phyloP scores from a whole-genome alignment of 1,140 invertebrate genomes.

The Dendrolimus kikuchii region DNA sequence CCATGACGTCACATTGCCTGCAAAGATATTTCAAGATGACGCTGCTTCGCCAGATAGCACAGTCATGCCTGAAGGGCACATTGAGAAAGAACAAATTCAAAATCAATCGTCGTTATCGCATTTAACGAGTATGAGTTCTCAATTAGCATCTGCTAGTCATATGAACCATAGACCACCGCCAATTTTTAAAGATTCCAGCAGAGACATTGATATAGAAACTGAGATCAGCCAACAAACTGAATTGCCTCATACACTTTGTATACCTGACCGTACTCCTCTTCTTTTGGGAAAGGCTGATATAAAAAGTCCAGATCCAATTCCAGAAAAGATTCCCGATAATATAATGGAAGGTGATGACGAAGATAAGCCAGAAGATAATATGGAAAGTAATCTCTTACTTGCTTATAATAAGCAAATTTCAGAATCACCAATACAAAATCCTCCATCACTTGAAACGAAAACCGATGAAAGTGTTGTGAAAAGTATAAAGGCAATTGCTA shows the following conservation, averaged over 20 bases:
- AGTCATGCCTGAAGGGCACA: conserved; percentile 61
- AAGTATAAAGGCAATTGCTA: conserved; percentile 65
- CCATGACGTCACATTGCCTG: conserved; percentile 72
- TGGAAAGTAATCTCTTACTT: conserved; percentile 42
- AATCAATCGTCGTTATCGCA: conserved; percentile 24
- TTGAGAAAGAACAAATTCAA: conserved; percentile 36
- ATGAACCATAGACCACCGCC: conserved; percentile 33
- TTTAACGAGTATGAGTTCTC: conserved; percentile 33
- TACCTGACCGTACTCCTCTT: conserved; percentile 51
- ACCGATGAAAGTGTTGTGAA: conserved; percentile 54
- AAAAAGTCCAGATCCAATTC: conserved; percentile 67
- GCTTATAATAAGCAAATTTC: conserved; percentile 43
- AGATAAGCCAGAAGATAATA: conserved; percentile 59
- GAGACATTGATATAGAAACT: conserved; percentile 66
- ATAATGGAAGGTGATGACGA: conserved; percentile 72
- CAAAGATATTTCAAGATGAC: conserved; percentile 77
- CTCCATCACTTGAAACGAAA: conserved; percentile 29
- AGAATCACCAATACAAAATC: conserved; percentile 31
- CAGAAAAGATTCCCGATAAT: conserved; percentile 70
- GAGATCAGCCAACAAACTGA: conserved; percentile 69
- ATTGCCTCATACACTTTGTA: conserved; percentile 54
- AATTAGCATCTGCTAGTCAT: conserved; percentile 18
- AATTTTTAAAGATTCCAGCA: conserved; percentile 42
- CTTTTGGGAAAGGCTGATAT: conserved; percentile 60
- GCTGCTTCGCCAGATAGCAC: conserved; percentile 73